phyloP scores from a whole-genome alignment of 2,113 vertebrate genomes.

The Pterocles burchelli region DNA sequence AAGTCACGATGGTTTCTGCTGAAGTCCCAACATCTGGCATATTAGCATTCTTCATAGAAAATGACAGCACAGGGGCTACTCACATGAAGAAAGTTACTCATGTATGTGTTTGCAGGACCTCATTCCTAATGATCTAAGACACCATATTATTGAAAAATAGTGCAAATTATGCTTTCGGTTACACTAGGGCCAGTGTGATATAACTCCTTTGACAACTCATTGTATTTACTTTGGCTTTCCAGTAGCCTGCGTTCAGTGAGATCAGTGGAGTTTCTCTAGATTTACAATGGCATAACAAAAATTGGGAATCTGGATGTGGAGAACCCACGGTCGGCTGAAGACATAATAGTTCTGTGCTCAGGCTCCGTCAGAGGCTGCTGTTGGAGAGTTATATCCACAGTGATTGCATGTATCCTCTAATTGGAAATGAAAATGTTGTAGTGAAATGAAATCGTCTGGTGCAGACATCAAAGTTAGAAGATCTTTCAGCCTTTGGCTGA shows the following conservation, averaged over 20 bases:
- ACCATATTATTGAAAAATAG: conserved; percentile 37
- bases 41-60: not conserved
- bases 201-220: conserved; percentile 34
- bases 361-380: not conserved
- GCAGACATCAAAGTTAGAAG: not conserved
- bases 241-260: not conserved
- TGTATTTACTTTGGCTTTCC: conserved; percentile 50
- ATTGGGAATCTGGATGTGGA: not conserved
- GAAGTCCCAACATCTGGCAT: not conserved
- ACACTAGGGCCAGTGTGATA: not conserved
- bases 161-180: conserved; percentile 49
- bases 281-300: conserved; percentile 44
- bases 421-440: not conserved
- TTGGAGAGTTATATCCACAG: not conserved
- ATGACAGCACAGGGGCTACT: not conserved
- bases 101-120: not conserved
- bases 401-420: not conserved
- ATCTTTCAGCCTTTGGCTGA: conserved; percentile 6
- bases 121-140: conserved; percentile 42
- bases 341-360: not conserved
- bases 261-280: conserved; percentile 12
- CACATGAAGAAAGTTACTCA: not conserved
- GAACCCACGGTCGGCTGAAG: not conserved
- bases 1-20: not conserved
- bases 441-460: not conserved